A percentile compares a stretch with the other conserved stretches of the same genome.
phyloP scores from a whole-genome alignment of 2,113 vertebrate species.

The Lipophrys pholis region DNA sequence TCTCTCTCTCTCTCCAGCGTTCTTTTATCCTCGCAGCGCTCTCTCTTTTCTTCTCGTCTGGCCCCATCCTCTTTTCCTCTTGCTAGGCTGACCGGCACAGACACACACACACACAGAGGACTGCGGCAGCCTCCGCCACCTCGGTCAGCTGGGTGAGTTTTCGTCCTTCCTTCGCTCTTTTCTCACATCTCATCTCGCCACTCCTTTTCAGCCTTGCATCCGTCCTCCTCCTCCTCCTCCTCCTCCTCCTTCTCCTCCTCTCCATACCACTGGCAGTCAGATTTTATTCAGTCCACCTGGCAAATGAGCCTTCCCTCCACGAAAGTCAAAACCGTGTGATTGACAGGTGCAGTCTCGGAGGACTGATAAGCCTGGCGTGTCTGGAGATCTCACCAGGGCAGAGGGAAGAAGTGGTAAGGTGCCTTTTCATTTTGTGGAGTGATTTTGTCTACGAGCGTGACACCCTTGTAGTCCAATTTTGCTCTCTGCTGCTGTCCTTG shows the following conservation, averaged over 20 bases:
- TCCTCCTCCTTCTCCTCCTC: slow-evolving; percentile 19
- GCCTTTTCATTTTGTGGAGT: slow-evolving; percentile 19
- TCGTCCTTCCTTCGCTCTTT: slow-evolving; percentile 40
- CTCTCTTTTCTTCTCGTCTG: slow-evolving; percentile 50
- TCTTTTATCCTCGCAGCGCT: slow-evolving; percentile 38
- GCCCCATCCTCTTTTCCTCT: slow-evolving; percentile 49
- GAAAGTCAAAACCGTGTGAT: slow-evolving; percentile 53
- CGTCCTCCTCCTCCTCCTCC: slow-evolving; percentile 5
- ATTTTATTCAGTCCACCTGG: slow-evolving; percentile 53
- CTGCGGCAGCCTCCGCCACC: slow-evolving; percentile 68
- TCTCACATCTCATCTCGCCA: slow-evolving; percentile 37
- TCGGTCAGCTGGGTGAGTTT: slow-evolving; percentile 74
- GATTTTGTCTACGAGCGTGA: slow-evolving; percentile 17
- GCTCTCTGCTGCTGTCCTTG: slow-evolving; percentile 42
- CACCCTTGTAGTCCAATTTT: slow-evolving; percentile 34
- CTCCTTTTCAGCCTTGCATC: slow-evolving; percentile 36
- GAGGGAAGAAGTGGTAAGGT: slow-evolving; percentile 32
- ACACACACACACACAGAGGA: slow-evolving; percentile 43
- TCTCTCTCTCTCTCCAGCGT: slow-evolving; percentile 49
- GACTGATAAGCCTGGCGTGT: slow-evolving; percentile 38
- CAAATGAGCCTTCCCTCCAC: slow-evolving; percentile 51
- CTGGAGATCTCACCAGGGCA: slow-evolving; percentile 27
- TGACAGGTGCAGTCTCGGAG: slow-evolving; percentile 59
- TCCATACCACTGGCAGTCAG: slow-evolving; percentile 37
- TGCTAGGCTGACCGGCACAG: slow-evolving; percentile 59